Percentiles rank a stretch among this genome's conserved stretches.
Conservation (phyloP, 2,888 invertebrate genomes). For the Ophion ventricosus region DNA sequence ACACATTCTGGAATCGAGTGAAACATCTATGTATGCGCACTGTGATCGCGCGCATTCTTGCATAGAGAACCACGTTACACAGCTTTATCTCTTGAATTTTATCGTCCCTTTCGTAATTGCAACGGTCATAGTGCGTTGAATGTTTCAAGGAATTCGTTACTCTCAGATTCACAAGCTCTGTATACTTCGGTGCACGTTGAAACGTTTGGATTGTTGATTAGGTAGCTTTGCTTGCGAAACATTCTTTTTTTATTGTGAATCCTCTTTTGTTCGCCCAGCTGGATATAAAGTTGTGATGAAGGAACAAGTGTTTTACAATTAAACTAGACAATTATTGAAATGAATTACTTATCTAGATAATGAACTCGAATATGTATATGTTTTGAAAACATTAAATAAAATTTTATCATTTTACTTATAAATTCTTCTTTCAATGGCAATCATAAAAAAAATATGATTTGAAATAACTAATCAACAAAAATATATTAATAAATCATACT, state of each 20-base stretch:
- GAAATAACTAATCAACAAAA: no score
- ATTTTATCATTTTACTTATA: no score
- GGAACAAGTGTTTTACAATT: neutral
- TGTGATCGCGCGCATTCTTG: neutral
- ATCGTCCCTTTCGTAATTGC: constrained; percentile 31
- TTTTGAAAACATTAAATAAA: no score
- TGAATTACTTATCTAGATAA: no score
- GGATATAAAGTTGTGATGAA: neutral
- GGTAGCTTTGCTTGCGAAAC: neutral
- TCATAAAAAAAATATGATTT: no score
- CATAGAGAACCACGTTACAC: neutral
- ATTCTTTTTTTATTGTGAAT: neutral
- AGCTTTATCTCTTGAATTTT: constrained; percentile 42
- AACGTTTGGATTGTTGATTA: neutral
- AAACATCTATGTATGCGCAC: constrained; percentile 2
- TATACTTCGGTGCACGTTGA: neutral
- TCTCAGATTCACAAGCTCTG: neutral
- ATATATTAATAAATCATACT: no score
- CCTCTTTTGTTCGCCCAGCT: neutral
- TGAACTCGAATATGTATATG: no score
- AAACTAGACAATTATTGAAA: no score
- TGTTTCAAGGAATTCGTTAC: neutral
- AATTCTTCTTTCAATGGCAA: no score
- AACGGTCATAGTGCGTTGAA: neutral
- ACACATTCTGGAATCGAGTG: constrained; percentile 35